These are phyloP conservation scores for Aspidiotus destructor DNA, from an alignment of 2,888 invertebrate species.

Conservation along the genomic window DNA sequence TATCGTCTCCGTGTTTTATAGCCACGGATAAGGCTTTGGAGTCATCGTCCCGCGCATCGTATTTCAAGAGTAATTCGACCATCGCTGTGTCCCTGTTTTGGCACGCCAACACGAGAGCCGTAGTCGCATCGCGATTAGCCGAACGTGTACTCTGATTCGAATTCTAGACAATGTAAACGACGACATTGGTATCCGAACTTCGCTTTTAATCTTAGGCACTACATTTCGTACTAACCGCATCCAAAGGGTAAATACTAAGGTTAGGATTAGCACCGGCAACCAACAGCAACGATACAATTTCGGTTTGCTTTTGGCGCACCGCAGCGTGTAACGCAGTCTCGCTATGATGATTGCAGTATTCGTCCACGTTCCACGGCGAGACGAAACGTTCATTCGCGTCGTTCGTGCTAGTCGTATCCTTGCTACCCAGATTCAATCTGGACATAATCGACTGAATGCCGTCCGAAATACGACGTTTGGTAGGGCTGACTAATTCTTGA, in stretches of 20 bases:
- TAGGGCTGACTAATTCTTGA: slow-evolving; percentile 46
- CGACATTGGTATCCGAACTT: too few relatives aligned
- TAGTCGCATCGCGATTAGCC: slow-evolving; percentile 17
- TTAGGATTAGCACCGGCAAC: slow-evolving; percentile 75
- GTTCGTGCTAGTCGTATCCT: slow-evolving; percentile 45
- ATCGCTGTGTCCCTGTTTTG: slow-evolving; percentile 57
- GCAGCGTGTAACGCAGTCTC: slow-evolving; percentile 79
- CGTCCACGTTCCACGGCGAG: slow-evolving; percentile 62
- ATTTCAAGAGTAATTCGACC: slow-evolving; percentile 64
- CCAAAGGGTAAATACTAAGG: slow-evolving; percentile 46
- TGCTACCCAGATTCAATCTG: slow-evolving; percentile 48
- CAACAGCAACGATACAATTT: slow-evolving; percentile 59
- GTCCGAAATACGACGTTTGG: slow-evolving; percentile 65
- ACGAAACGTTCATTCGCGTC: slow-evolving; percentile 45
- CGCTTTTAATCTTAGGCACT: too few relatives aligned
- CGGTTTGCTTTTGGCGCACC: slow-evolving; percentile 63
- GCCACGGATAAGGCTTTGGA: slow-evolving; percentile 71
- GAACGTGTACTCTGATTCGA: background rate
- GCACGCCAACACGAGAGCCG: slow-evolving; percentile 58
- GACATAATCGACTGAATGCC: slow-evolving; percentile 84
- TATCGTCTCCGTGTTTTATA: slow-evolving; percentile 61
- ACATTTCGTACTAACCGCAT: slow-evolving; percentile 6
- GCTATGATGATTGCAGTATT: slow-evolving; percentile 63
- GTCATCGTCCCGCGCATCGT: slow-evolving; percentile 80
- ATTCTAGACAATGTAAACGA: background rate